These are phyloP conservation scores for Molossus molossus DNA, from an alignment of 2,797 vertebrate species.

Conservation along the genomic window DNA sequence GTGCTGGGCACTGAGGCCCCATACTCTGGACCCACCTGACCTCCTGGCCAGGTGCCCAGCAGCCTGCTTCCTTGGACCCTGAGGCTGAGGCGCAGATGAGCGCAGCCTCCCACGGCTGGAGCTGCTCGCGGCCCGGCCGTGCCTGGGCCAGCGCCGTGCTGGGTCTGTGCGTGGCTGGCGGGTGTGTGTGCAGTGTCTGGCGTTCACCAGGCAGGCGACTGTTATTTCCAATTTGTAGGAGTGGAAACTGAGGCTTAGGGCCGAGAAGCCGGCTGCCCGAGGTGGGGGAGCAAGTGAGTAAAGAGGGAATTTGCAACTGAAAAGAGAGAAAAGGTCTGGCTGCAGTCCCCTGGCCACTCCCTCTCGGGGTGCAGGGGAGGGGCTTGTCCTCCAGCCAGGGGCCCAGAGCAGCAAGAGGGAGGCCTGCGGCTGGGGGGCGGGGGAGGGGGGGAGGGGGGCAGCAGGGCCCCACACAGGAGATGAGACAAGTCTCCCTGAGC, in stretches of 20 bases:
- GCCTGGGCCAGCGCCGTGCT: rapidly evolving
- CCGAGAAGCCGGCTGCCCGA: background rate
- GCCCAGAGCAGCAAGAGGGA: background rate
- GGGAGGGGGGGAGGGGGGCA: rapidly evolving
- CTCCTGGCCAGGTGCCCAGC: background rate
- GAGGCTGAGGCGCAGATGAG: background rate
- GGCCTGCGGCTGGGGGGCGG: rapidly evolving
- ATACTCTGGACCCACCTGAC: background rate
- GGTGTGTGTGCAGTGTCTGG: background rate
- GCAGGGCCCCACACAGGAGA: background rate
- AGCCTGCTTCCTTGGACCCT: background rate
- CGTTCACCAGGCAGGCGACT: too few relatives aligned
- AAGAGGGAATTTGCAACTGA: background rate
- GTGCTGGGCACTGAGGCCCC: background rate
- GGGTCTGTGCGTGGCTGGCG: rapidly evolving
- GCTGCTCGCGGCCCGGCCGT: rapidly evolving
- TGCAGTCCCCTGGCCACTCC: background rate
- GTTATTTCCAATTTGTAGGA: background rate
- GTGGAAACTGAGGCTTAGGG: background rate
- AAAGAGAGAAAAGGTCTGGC: background rate
- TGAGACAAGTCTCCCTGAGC: background rate
- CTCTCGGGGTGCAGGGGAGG: too few relatives aligned
- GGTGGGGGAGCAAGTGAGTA: background rate
- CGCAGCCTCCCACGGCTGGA: background rate
- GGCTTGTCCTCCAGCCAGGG: rapidly evolving